A percentile compares a stretch with the other conserved stretches of the same genome.
phyloP scores from a whole-genome alignment of 2,797 vertebrate species.

The Phoxinus dragarum region DNA sequence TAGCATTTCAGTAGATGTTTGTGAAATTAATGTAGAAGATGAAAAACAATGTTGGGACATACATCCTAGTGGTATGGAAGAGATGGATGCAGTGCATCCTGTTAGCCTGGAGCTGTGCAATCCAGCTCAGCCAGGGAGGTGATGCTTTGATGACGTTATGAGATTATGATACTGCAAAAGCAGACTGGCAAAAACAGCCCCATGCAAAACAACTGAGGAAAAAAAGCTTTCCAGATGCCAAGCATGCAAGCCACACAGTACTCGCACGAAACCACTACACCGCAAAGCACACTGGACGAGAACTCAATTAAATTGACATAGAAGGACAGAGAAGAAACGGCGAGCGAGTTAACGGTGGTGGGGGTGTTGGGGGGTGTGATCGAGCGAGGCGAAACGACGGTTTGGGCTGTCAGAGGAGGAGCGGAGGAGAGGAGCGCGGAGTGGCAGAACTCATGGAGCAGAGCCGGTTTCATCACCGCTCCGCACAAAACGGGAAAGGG shows the following conservation, averaged over 20 bases:
- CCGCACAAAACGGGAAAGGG: not conserved
- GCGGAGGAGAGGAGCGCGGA: not conserved
- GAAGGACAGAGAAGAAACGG: constrained; percentile 30
- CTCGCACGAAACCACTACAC: constrained; percentile 37
- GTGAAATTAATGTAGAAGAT: not conserved
- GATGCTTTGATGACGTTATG: constrained; percentile 24
- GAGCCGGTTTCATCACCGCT: constrained; percentile 25
- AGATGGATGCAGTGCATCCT: constrained; percentile 8
- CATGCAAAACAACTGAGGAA: constrained; percentile 11
- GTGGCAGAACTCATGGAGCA: constrained; percentile 41
- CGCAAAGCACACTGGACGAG: constrained; percentile 39
- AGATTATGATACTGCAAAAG: constrained; percentile 24
- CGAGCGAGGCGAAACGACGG: constrained; percentile 48
- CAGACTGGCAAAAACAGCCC: constrained; percentile 32
- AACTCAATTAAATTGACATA: constrained; percentile 58
- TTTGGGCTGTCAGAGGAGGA: constrained; percentile 44
- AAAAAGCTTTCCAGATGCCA: constrained; percentile 41
- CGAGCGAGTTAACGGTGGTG: constrained; percentile 6
- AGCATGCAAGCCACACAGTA: constrained; percentile 19
- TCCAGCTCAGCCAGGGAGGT: constrained; percentile 17
- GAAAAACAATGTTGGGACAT: not conserved
- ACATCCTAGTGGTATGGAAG: not conserved
- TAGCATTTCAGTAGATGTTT: not conserved
- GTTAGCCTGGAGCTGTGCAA: constrained; percentile 18
- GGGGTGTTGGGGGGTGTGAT: constrained; percentile 1